Percentiles rank a stretch among this genome's conserved stretches.
These are phyloP conservation scores for Rhinichthys klamathensis DNA, from an alignment of 2,113 vertebrate genomes.

Conservation along the genomic window DNA sequence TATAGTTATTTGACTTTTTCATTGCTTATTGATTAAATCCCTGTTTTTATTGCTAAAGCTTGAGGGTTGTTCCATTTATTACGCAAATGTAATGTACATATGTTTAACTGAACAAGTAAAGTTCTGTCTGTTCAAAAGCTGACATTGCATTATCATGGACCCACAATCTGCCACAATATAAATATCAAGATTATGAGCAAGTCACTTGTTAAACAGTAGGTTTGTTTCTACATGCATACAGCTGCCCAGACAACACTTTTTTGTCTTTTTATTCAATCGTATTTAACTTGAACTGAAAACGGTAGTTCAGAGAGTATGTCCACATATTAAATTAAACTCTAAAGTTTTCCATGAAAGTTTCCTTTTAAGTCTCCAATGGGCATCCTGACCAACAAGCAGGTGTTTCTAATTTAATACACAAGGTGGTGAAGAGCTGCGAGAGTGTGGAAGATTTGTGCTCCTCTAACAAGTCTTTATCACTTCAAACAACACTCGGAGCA, in stretches of 20 bases:
- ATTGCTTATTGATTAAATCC: not conserved
- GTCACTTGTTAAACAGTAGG: not conserved
- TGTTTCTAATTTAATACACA: slow-evolving; percentile 28
- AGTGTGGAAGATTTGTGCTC: slow-evolving; percentile 39
- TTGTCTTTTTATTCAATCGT: not conserved
- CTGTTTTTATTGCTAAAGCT: not conserved
- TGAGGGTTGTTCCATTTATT: not conserved
- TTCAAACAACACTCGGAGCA: slow-evolving; percentile 53
- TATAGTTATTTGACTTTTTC: not conserved
- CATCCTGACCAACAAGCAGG: slow-evolving; percentile 29
- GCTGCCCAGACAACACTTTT: not conserved
- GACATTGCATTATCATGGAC: not conserved
- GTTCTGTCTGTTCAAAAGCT: not conserved
- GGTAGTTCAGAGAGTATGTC: not conserved
- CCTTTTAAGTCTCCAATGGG: not conserved
- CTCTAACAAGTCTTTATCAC: slow-evolving; percentile 23
- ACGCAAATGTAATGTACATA: not conserved
- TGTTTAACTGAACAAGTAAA: not conserved
- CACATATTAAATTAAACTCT: not conserved
- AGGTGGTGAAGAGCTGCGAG: not conserved
- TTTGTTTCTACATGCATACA: not conserved
- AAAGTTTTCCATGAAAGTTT: not conserved
- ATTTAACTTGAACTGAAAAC: not conserved
- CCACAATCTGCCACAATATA: not conserved
- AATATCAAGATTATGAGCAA: not conserved